Evolutionary conservation across 2,797 vertebrate species (phyloP), one percentile per base, ranked within the genome.

Genomic region (Sebastolobus alascanus): DNA sequence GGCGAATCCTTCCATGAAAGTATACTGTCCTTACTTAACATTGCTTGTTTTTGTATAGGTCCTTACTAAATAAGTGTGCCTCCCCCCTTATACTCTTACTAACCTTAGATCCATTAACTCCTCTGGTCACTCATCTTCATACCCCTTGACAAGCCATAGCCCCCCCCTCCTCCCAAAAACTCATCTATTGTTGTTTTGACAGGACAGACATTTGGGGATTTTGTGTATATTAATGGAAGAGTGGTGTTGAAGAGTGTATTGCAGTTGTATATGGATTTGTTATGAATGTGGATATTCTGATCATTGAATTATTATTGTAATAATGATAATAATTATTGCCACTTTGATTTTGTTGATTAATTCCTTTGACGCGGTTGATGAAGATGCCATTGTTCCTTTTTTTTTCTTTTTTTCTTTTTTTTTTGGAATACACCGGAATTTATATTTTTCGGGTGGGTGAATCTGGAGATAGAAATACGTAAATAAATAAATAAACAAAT

Each of bases 281-380:
- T 95, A 96, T 96, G 95, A 96, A 96, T 96, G 95, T 96, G 95
- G 93, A 95, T 96, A 96, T 95, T 96, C 94, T 95, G 94, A 94
- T 95, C 93, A 95, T 95, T 95, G 85, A 95, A 95, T 94, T 95
- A 94, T 95, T 95, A 95, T 95, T 95, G 95, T 95, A 94, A 95
- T 95, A 94, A 94, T 95, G 93, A 95, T 94, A 92, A 95, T 94
- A 94, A 95, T 94, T 93, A 96, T 95, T 94, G 92, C 91, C 94
- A 94, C 85, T 95, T 94, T 94, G 88, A 91, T 94, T 95, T 95
- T 91, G 92, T 95, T 88, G 87, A 94, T 95, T 90, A 89, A 92
- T 94, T 95, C 89, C 85, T 93, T 95, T 93, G 93, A 95, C 94
- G 94, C 93, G 71, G 93, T 95, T 92, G 92, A 94, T 94, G 89